These are phyloP conservation scores for Cavia aperea DNA, from an alignment of 2,113 vertebrate genomes.

Conservation along the genomic window DNA sequence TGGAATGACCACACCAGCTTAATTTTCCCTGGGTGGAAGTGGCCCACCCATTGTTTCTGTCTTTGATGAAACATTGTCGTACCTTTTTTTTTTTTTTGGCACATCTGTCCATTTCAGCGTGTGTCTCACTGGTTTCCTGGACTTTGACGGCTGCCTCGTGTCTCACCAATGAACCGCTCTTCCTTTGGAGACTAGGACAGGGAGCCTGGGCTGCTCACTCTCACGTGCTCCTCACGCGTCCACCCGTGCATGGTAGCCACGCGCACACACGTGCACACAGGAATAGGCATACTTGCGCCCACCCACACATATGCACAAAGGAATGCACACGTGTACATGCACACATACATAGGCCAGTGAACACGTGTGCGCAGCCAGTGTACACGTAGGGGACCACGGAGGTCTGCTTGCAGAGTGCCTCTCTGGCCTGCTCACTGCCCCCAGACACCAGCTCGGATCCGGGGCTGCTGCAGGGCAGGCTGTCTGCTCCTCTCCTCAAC, in stretches of 20 bases:
- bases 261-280: background rate
- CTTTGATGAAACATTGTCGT: background rate
- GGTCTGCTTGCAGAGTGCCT: accelerated
- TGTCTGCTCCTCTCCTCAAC: background rate
- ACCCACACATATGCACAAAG: background rate
- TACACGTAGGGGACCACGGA: too few relatives aligned
- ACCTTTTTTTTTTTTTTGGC: background rate
- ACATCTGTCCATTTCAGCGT: background rate
- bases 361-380: accelerated
- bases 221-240: background rate
- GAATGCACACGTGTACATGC: background rate
- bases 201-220: background rate
- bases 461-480: background rate
- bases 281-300: background rate
- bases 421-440: background rate
- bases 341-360: too few relatives aligned
- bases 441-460: background rate
- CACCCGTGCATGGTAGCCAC: too few relatives aligned
- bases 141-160: accelerated
- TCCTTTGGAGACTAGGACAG: background rate
- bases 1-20: accelerated
- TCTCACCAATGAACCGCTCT: background rate
- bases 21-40: too few relatives aligned
- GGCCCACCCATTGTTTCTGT: background rate
- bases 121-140: background rate